phyloP scores from a whole-genome alignment of 1,140 invertebrate genomes.

The Contarinia nasturtii region DNA sequence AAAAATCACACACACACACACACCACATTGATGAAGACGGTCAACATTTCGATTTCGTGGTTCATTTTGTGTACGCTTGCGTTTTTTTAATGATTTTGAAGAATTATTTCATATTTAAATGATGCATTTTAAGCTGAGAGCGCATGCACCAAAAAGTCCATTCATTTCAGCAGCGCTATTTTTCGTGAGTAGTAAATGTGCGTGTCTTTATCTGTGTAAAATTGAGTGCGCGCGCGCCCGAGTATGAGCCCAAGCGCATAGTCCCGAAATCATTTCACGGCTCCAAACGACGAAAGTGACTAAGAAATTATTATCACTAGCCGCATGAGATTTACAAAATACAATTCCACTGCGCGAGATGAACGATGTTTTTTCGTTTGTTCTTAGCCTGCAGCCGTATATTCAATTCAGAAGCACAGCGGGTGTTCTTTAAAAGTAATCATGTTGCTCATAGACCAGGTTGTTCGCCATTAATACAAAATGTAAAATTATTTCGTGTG shows the following conservation, averaged over 20 bases:
- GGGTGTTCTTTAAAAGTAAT: conserved; percentile 1
- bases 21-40: too few relatives aligned
- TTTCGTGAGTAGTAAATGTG: too few relatives aligned
- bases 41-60: too few relatives aligned
- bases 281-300: not conserved
- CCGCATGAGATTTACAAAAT: not conserved
- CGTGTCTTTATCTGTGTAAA: too few relatives aligned
- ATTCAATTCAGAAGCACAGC: conserved; percentile 6
- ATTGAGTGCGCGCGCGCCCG: too few relatives aligned
- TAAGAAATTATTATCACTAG: not conserved
- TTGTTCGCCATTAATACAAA: not conserved
- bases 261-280: too few relatives aligned
- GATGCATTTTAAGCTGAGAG: too few relatives aligned
- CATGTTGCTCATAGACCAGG: not conserved
- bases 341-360: not conserved
- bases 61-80: not conserved
- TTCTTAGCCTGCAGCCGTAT: conserved; percentile 4
- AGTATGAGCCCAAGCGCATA: too few relatives aligned
- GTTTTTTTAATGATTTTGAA: not conserved
- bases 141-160: too few relatives aligned
- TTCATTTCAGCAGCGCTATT: too few relatives aligned
- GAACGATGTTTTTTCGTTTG: conserved; percentile 1
- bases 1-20: not conserved
- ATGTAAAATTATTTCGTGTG: not conserved
- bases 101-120: too few relatives aligned